Evolutionary conservation across 2,113 vertebrate species (phyloP).

Genomic region (Ochotona curzoniae): DNA sequence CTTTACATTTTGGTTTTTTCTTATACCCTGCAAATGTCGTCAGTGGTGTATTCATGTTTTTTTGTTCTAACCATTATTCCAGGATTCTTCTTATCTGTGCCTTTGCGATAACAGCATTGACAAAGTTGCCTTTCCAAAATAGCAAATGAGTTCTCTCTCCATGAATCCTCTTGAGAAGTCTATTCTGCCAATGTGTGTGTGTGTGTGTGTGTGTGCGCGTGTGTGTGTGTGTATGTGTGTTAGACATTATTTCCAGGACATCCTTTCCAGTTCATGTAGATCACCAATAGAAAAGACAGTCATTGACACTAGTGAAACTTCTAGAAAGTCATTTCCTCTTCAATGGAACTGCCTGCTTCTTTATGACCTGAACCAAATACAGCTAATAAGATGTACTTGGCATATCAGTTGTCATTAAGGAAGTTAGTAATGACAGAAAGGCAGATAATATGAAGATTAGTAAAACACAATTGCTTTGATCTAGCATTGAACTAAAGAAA

Average conservation of each 20-base stretch:
- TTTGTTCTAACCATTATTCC: not conserved
- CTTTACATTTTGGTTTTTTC: not conserved
- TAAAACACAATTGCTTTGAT: not conserved
- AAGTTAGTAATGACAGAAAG: not conserved
- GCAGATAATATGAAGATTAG: not conserved
- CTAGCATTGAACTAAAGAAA: not conserved
- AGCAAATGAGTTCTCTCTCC: not conserved
- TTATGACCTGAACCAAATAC: not conserved
- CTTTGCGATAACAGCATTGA: not conserved
- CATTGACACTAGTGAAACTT: not conserved
- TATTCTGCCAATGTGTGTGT: not conserved
- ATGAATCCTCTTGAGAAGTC: not conserved
- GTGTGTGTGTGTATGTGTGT: not conserved
- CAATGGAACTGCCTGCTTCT: not conserved
- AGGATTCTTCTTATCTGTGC: not conserved
- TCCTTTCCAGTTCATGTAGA: constrained; percentile 14
- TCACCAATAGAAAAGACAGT: not conserved
- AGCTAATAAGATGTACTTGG: not conserved
- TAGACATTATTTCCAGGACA: constrained; percentile 31
- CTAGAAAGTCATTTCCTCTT: constrained; percentile 42
- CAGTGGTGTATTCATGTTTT: constrained; percentile 16
- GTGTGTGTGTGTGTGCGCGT: constrained; percentile 12
- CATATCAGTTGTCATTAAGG: not conserved
- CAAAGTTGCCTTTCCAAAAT: not conserved
- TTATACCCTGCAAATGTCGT: not conserved